Percentiles rank a stretch among this genome's conserved stretches.
Conservation (phyloP, 2,113 vertebrate genomes). For the Physeter macrocephalus region DNA sequence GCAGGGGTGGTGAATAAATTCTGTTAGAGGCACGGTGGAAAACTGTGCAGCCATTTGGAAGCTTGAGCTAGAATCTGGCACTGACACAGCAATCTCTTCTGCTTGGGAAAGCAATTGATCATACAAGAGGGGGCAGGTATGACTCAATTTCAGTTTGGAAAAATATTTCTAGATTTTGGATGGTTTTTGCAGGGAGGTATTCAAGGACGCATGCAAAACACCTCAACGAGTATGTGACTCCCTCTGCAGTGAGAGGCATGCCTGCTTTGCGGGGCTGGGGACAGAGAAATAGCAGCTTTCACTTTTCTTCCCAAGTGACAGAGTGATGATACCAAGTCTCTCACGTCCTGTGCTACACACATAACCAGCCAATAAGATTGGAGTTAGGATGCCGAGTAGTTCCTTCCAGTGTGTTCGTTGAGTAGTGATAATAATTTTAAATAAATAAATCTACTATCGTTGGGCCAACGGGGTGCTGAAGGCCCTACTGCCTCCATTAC, state of each 20-base stretch:
- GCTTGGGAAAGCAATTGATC: not conserved
- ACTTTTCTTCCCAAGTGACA: not conserved
- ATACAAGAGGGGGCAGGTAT: not conserved
- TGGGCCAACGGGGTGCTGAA: not conserved
- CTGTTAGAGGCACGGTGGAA: not conserved
- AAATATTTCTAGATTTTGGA: not conserved
- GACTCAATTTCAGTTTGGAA: not conserved
- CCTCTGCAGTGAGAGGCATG: accelerated
- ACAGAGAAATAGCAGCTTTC: not conserved
- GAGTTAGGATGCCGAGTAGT: accelerated
- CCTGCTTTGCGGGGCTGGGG: accelerated
- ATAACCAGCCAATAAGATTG: not conserved
- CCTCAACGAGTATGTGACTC: not conserved
- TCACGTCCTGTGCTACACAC: accelerated
- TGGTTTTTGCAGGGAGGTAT: not conserved
- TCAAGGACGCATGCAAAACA: not conserved
- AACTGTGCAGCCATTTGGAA: not conserved
- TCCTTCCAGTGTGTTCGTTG: not conserved
- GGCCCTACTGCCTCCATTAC: not conserved
- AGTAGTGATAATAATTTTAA: not conserved
- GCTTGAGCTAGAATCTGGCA: not conserved
- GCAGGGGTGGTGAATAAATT: not conserved
- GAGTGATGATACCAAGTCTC: too few species aligned
- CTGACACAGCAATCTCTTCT: too few species aligned
- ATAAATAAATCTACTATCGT: not conserved